A percentile compares a stretch with the other conserved stretches of the same genome.
These are phyloP conservation scores for Ichneumon xanthorius DNA, from an alignment of 2,888 invertebrate genomes.

Conservation along the genomic window DNA sequence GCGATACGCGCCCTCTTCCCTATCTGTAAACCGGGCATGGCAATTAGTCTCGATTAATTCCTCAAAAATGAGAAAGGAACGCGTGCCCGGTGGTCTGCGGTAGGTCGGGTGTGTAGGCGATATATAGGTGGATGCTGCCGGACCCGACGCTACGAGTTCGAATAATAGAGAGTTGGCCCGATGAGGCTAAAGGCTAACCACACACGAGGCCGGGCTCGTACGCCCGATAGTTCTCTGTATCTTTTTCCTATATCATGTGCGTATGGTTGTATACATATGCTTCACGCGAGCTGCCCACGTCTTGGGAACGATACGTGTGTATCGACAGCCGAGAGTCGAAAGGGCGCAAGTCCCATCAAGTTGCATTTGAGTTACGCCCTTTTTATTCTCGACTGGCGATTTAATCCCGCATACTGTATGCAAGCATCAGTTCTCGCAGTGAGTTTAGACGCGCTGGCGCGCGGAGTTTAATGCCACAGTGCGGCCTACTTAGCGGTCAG, in stretches of 20 bases:
- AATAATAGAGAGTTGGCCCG: slow-evolving; percentile 75
- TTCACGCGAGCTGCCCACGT: neutral
- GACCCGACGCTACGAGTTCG: slow-evolving; percentile 64
- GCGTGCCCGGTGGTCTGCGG: slow-evolving; percentile 78
- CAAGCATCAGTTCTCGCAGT: slow-evolving; percentile 37
- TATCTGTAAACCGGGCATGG: slow-evolving; percentile 68
- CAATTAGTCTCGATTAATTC: slow-evolving; percentile 80
- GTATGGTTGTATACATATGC: slow-evolving; percentile 34
- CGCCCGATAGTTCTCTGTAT: slow-evolving; percentile 9
- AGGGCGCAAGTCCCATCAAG: neutral
- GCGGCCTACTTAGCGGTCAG: slow-evolving; percentile 82
- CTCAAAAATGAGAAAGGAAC: slow-evolving; percentile 76
- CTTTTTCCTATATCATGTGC: slow-evolving; percentile 5
- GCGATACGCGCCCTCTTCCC: slow-evolving; percentile 55
- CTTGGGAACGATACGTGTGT: neutral
- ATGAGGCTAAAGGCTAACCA: slow-evolving; percentile 72
- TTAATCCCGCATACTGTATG: slow-evolving; percentile 27
- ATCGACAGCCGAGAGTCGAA: neutral
- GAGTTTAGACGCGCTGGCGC: slow-evolving; percentile 70
- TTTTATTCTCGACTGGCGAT: neutral
- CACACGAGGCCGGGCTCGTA: slow-evolving; percentile 66
- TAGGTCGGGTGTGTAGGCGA: slow-evolving; percentile 73
- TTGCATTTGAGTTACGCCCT: neutral
- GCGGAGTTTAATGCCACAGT: slow-evolving; percentile 77
- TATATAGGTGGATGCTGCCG: slow-evolving; percentile 60